Conservation (phyloP, 2,888 invertebrate genomes). For the Plemyria rubiginata region DNA sequence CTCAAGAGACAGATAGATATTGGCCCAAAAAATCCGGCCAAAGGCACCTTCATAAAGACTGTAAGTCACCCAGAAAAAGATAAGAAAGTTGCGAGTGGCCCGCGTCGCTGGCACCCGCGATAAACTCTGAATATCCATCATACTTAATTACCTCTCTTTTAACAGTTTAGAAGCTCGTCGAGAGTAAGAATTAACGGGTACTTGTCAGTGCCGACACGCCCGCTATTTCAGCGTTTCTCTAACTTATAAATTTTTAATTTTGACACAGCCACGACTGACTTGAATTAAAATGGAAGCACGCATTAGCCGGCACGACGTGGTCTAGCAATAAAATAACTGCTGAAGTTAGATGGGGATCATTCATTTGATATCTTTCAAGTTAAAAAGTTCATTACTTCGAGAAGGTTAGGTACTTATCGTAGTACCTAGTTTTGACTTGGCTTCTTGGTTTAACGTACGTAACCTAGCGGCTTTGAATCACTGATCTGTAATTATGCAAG, state of each 20-base stretch:
- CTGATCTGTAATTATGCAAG: no score
- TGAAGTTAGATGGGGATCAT: conserved; percentile 5
- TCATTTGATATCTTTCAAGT: conserved; percentile 5
- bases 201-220: conserved; percentile 66
- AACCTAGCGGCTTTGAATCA: no score
- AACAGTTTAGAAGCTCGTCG: conserved; percentile 70
- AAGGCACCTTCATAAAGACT: conserved; percentile 57
- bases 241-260: conserved; percentile 57
- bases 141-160: conserved; percentile 80
- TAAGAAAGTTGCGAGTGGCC: conserved; percentile 70
- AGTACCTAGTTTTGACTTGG: no score
- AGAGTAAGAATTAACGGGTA: conserved; percentile 69
- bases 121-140: conserved; percentile 80
- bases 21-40: conserved; percentile 55
- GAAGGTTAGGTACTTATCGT: no score
- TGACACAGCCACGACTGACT: conserved; percentile 47
- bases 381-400: neutral
- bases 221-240: conserved; percentile 62
- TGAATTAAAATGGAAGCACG: conserved; percentile 37
- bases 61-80: conserved; percentile 63
- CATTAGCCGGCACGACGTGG: conserved; percentile 25
- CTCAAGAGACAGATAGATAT: conserved; percentile 42
- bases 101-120: conserved; percentile 68
- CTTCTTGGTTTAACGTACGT: no score
- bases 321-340: conserved; percentile 28